Evolutionary conservation across 2,797 vertebrate genomes (phyloP).

Genomic region (Falco berigora): DNA sequence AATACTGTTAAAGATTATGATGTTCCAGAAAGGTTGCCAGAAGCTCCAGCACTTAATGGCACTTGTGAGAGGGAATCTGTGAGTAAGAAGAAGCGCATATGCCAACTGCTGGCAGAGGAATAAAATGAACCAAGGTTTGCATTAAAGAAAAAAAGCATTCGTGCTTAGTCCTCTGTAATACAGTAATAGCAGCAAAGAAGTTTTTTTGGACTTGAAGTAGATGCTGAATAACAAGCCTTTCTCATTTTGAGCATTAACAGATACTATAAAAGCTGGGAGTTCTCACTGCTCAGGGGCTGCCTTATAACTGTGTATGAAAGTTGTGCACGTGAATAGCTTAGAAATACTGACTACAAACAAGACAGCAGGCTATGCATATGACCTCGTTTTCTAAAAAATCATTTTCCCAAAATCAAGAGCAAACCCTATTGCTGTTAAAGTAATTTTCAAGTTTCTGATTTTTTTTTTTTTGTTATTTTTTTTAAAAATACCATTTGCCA

Average conservation of each 20-base stretch:
- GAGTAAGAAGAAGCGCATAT: constrained; percentile 7
- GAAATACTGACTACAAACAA: background rate
- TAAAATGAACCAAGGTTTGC: background rate
- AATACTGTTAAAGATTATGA: constrained; percentile 4
- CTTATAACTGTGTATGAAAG: background rate
- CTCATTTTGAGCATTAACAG: background rate
- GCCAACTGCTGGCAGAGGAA: background rate
- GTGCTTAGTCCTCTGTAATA: background rate
- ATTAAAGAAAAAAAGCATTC: background rate
- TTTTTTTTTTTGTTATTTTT: background rate
- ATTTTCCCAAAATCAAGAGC: background rate
- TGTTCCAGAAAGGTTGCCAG: constrained; percentile 24
- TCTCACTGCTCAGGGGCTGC: background rate
- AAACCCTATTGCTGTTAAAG: background rate
- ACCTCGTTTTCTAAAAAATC: background rate
- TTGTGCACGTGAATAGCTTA: background rate
- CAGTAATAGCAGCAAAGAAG: background rate
- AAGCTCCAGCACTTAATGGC: background rate
- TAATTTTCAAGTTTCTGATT: background rate
- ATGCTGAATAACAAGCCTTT: background rate
- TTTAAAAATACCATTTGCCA: background rate
- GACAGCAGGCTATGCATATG: background rate
- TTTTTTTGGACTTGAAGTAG: background rate
- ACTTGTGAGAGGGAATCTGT: constrained; percentile 21
- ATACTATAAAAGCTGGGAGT: background rate